Conservation (phyloP, 2,888 invertebrate species). For the Hyalella azteca region DNA sequence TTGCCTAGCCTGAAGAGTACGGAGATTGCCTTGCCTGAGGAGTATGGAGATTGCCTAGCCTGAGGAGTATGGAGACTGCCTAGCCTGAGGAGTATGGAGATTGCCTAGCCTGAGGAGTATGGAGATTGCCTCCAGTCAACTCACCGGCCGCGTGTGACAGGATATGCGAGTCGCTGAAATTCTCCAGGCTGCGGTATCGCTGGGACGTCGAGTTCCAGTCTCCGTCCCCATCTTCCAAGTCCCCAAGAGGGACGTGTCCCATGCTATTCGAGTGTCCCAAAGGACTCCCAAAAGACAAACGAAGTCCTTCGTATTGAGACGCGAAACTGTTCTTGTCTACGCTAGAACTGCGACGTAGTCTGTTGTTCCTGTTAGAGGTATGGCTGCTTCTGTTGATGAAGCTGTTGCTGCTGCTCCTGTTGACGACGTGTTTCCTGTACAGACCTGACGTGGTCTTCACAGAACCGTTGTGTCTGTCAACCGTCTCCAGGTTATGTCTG, state of each 20-base stretch:
- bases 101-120: too few species aligned
- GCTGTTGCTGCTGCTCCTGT: constrained; percentile 10
- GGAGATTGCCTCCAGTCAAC: too few species aligned
- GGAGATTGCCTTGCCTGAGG: too few species aligned
- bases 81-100: too few species aligned
- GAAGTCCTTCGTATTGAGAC: too few species aligned
- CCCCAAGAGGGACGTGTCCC: constrained; percentile 24
- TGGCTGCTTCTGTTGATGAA: neutral
- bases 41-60: too few species aligned
- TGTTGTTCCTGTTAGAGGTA: neutral
- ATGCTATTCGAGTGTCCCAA: neutral
- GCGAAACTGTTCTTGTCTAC: neutral
- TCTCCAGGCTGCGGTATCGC: neutral
- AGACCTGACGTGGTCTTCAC: neutral
- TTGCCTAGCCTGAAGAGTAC: too few species aligned
- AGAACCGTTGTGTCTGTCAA: neutral
- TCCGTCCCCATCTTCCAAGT: neutral
- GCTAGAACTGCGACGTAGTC: neutral
- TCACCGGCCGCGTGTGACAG: neutral
- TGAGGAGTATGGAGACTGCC: too few species aligned
- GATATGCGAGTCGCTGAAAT: constrained; percentile 2
- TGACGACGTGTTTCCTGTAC: constrained; percentile 1
- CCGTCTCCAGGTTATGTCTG: too few species aligned
- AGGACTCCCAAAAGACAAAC: neutral
- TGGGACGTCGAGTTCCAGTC: neutral